phyloP scores from a whole-genome alignment of 1,140 invertebrate species.

The Diorhabda sublineata region DNA sequence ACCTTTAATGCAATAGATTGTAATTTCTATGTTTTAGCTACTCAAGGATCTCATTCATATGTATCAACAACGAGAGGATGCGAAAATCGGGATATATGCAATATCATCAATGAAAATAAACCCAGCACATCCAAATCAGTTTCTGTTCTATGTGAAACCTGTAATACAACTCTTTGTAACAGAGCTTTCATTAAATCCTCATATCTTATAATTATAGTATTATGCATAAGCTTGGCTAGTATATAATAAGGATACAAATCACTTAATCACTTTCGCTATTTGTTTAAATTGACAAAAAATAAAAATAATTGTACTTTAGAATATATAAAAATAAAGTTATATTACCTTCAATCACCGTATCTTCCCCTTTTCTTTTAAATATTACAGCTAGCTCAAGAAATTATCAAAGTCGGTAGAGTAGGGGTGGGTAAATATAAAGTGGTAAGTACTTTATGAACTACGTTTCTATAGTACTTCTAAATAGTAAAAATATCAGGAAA shows the following conservation, averaged over 20 bases:
- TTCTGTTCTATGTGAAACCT: not conserved
- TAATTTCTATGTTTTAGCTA: not conserved
- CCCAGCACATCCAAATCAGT: not conserved
- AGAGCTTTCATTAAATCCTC: not conserved
- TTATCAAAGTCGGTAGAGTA: not conserved
- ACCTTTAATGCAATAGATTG: not conserved
- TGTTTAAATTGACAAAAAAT: not conserved
- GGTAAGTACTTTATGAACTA: too few relatives aligned
- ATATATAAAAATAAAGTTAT: not conserved
- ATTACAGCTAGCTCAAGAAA: not conserved
- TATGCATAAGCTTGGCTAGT: too few relatives aligned
- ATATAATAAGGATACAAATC: too few relatives aligned
- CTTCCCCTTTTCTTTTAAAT: not conserved
- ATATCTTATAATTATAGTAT: not conserved
- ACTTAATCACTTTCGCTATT: not conserved
- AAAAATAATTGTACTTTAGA: not conserved
- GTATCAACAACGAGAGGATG: not conserved
- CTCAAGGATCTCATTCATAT: not conserved
- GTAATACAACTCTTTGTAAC: constrained; percentile 1
- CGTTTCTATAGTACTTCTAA: too few relatives aligned
- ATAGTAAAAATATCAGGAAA: too few relatives aligned
- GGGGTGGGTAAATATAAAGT: too few relatives aligned
- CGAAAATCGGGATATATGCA: not conserved
- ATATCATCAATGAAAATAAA: not conserved
- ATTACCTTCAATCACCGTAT: not conserved